Percentiles rank a stretch among this genome's conserved stretches.
Conservation (phyloP, 2,113 vertebrate species). For the Otis tarda region DNA sequence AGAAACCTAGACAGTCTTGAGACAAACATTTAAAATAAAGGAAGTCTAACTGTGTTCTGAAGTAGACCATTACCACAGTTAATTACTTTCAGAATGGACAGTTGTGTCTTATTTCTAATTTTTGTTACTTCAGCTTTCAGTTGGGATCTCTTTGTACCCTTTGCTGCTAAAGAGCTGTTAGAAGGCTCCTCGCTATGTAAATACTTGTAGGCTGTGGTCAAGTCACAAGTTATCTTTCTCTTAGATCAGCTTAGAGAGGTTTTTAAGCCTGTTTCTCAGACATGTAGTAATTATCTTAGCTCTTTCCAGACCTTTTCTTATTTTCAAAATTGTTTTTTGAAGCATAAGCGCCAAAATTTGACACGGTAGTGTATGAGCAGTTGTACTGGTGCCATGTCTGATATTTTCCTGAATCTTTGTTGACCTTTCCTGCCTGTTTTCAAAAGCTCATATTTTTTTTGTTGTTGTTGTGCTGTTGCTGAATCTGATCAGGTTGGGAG, state of each 20-base stretch:
- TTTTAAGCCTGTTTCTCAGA: background rate
- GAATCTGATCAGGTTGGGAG: background rate
- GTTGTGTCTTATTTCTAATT: background rate
- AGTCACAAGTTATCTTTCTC: background rate
- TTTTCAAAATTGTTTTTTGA: background rate
- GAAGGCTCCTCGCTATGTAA: background rate
- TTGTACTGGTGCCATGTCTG: background rate
- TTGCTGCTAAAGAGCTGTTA: background rate
- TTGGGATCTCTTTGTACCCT: background rate
- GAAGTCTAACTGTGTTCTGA: background rate
- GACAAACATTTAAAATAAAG: background rate
- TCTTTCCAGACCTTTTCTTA: background rate
- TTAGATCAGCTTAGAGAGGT: background rate
- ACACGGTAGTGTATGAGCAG: background rate
- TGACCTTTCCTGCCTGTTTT: background rate
- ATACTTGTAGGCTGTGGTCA: background rate
- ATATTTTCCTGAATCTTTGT: background rate
- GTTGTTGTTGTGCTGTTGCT: background rate
- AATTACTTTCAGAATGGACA: background rate
- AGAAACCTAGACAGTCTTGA: background rate
- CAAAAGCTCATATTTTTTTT: background rate
- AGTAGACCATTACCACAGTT: background rate
- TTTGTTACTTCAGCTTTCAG: background rate
- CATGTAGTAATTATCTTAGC: background rate
- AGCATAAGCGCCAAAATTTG: background rate